A percentile compares a stretch with the other conserved stretches of the same genome.
Evolutionary conservation across 2,797 vertebrate species (phyloP).

Genomic region (Columba guinea): DNA sequence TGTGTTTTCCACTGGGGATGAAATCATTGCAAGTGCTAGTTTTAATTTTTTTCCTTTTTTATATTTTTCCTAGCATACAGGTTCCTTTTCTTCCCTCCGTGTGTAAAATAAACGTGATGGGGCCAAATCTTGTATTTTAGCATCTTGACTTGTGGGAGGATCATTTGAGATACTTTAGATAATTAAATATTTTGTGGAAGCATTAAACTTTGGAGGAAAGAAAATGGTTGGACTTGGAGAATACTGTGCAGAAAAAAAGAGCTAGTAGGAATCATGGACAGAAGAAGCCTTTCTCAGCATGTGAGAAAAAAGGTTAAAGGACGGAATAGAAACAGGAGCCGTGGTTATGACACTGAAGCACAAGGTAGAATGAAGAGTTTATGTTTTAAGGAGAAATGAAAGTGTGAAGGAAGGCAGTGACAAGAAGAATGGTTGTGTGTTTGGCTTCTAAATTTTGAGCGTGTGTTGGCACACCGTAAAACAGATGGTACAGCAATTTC

Average conservation of each 20-base stretch:
- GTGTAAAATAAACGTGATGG: conserved; percentile 58
- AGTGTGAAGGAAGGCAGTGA: background rate
- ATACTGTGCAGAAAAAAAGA: background rate
- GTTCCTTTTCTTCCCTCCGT: conserved; percentile 29
- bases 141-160: conserved; percentile 37
- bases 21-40: conserved; percentile 69
- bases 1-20: conserved; percentile 75
- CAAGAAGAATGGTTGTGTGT: background rate
- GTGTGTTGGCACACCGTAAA: background rate
- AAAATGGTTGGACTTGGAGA: background rate
- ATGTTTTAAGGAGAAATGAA: background rate
- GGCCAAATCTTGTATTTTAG: conserved; percentile 57
- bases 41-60: conserved; percentile 72
- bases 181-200: conserved; percentile 23
- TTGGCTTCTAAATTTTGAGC: background rate
- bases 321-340: background rate
- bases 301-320: background rate
- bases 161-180: conserved; percentile 63
- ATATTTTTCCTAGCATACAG: conserved; percentile 57
- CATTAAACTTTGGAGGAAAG: background rate
- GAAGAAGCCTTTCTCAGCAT: background rate
- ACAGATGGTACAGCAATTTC: background rate
- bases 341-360: background rate
- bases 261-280: background rate
- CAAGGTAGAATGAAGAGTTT: background rate